Conservation (phyloP, 2,113 vertebrate genomes). For the Urocynchramus pylzowi region DNA sequence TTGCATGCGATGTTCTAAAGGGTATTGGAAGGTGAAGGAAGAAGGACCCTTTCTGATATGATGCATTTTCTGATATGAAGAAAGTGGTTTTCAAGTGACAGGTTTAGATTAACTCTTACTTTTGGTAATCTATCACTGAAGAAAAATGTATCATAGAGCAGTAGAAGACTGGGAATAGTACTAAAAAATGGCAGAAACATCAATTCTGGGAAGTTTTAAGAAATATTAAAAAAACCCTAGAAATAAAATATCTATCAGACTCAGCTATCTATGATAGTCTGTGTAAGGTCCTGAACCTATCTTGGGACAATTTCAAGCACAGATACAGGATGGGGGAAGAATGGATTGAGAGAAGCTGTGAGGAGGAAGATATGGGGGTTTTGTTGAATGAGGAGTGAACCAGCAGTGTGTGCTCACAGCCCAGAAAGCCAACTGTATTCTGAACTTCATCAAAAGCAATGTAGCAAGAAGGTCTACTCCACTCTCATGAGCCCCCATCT, state of each 20-base stretch:
- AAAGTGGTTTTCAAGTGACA: neutral
- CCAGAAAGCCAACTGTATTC: neutral
- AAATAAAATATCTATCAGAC: neutral
- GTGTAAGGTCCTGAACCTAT: neutral
- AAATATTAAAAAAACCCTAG: neutral
- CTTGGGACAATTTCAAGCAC: neutral
- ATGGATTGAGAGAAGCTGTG: neutral
- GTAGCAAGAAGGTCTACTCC: neutral
- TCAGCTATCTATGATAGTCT: neutral
- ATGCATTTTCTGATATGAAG: neutral
- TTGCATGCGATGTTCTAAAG: neutral
- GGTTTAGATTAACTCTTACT: neutral
- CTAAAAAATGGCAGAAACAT: neutral
- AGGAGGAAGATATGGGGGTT: neutral
- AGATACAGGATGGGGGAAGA: neutral
- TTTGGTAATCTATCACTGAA: neutral
- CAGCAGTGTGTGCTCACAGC: neutral
- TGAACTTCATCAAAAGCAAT: neutral
- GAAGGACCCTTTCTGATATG: neutral
- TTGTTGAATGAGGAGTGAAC: neutral
- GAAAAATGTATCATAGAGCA: neutral
- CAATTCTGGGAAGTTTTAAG: neutral
- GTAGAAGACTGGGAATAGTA: neutral
- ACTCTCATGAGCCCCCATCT: neutral
- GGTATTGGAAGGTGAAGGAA: neutral